Evolutionary conservation across 2,113 vertebrate genomes (phyloP), one percentile per base, ranked within the genome.

Genomic region (Catharus bicknelli): DNA sequence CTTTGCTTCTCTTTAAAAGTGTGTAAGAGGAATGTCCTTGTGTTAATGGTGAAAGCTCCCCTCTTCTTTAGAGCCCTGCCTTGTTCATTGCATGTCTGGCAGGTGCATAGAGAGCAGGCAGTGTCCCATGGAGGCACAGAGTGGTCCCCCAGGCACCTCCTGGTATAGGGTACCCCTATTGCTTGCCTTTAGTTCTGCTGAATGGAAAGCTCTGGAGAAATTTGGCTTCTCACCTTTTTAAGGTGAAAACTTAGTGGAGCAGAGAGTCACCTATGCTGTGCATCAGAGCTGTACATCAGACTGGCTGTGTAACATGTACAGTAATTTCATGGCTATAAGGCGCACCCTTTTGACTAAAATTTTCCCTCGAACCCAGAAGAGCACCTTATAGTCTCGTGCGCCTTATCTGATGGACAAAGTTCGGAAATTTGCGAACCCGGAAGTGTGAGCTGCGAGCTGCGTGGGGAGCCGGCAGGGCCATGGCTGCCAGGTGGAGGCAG

Each of bases 41-140:
- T 80, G 32, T 13, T 43, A 13, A 48, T 2, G 15, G 16, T 0
- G 0, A 34, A 27, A 40, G 8, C 7, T 27, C 7, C 22, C 9
- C 51, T 45, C 6, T 59, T 40, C 55, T 57, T 23, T 30, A 32
- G 66, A 83, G 11, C 58, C 25, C 40, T 79, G 34, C 11, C 20
- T 66, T 47, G 30, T 27, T 78, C 67, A 12, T 13, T 74, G 13
- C 13, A 1, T 8, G 51, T 42, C 27, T 83, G 68, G 25, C 17
- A 63, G 27, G 47, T 53, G 14, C 5, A 8, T 1, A 4, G 57
- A 47, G 25, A 57, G 48, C 15, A 58, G 32, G 18, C 29, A 68
- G 32, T 18, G 29, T 32, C 38, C 53, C 13, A 1, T 48, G 30
- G 21, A 43, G 11, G 5, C 11, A 47, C 8, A 40, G 17, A 6